Base-by-base conservation (phyloP, 2,888 invertebrate genomes). In the Lacanobia wlatinum region DNA sequence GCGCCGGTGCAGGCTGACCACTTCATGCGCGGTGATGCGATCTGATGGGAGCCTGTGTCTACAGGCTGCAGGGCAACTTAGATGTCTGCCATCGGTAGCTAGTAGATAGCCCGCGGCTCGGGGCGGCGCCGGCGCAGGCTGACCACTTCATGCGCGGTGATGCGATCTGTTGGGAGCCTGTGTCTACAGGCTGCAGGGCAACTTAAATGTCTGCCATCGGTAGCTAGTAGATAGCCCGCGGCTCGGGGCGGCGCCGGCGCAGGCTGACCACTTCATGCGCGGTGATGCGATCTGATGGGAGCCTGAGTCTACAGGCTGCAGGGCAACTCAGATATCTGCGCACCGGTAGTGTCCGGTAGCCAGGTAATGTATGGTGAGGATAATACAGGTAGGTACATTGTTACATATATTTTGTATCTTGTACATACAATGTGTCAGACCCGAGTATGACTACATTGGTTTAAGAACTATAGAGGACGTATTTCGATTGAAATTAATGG, bases 171-270 rank as follows among this genome's bases (percentile, higher is more conserved):
- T 7, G 48, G 21, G 46, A 40, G 76, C 59, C 21, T 38, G 28
- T 53, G 60, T 38, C 34, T 28, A 64, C 48, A 64, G 18, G 71
- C 76, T 60, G 18, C 60, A 43, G 77, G 76, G 53, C 55, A 64
- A n/a, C n/a, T 16, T n/a, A 14, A n/a, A 14, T 18, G 8, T 5
- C 43, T 16, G 23, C 12, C 53, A 55, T 16, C 77, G 34, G 63
- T 38, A 64, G 28, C 68, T 56, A 23, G 28, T 12, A 2, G 43
- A n/a, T 50, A 7, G 61, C 55, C 76, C 5, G 46, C 21, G 63
- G 73, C 67, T 4, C 8, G 9, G 28, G 53, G 67, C 55, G 66
- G 76, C 56, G 38, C 34, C 9, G 28, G 38, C 64, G 56, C 62
- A 10, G 3, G 3, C 4, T 34, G 8, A 53, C 48, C 43, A 21